Evolutionary conservation across 2,797 vertebrate genomes (phyloP).

Genomic region (Centropyge bicolor): DNA sequence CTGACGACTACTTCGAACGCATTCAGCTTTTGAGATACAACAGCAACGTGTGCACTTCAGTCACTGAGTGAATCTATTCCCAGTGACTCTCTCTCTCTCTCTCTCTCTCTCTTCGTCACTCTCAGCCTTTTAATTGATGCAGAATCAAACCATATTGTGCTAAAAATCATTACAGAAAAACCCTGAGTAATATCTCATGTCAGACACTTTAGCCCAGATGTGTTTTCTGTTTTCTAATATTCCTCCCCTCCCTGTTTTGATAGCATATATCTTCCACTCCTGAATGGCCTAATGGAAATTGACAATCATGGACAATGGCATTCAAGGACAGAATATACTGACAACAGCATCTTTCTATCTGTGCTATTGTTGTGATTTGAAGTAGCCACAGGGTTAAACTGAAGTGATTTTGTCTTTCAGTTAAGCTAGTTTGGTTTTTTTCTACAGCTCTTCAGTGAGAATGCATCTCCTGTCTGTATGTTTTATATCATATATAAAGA

Average conservation of each 20-base stretch:
- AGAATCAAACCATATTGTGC: conserved; percentile 57
- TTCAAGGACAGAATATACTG: conserved; percentile 24
- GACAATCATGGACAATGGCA: conserved; percentile 69
- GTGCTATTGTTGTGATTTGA: conserved; percentile 65
- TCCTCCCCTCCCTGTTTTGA: conserved; percentile 35
- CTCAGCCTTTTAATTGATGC: conserved; percentile 48
- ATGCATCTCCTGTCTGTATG: conserved; percentile 65
- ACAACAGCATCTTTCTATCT: conserved; percentile 44
- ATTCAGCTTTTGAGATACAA: conserved; percentile 85
- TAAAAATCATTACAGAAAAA: conserved; percentile 40
- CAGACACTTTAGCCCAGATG: conserved; percentile 38
- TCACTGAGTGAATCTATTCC: conserved; percentile 44
- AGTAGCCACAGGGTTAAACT: conserved; percentile 57
- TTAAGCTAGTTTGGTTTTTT: conserved; percentile 58
- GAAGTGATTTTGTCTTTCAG: conserved; percentile 56
- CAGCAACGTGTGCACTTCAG: conserved; percentile 70
- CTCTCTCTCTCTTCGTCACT: background rate
- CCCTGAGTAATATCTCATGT: conserved; percentile 35
- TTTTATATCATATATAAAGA: conserved; percentile 76
- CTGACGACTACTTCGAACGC: conserved; percentile 84
- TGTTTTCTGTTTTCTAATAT: conserved; percentile 60
- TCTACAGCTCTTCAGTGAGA: conserved; percentile 65
- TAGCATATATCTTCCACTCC: conserved; percentile 25
- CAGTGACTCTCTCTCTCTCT: background rate
- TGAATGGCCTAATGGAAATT: conserved; percentile 45